phyloP scores from a whole-genome alignment of 1,140 invertebrate species.

The Listronotus bonariensis region DNA sequence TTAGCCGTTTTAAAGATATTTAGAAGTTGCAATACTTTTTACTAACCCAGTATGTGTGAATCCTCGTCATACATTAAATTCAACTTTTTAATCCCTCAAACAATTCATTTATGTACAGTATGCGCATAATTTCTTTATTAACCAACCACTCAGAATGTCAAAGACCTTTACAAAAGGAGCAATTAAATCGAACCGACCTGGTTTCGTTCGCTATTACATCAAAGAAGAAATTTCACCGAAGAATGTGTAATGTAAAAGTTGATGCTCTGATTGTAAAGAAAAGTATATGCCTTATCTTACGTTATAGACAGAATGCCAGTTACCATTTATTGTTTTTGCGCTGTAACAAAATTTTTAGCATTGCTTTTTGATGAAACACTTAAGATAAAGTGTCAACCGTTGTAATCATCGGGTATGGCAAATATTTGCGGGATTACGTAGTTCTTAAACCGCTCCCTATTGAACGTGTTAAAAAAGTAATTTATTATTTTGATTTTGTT shows the following conservation, averaged over 20 bases:
- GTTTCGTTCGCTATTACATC: constrained; percentile 19
- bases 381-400: background rate
- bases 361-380: background rate
- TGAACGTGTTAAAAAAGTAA: too few relatives aligned
- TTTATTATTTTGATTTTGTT: too few relatives aligned
- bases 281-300: constrained; percentile 22
- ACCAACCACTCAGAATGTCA: constrained; percentile 16
- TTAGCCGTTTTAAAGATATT: too few relatives aligned
- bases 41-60: too few relatives aligned
- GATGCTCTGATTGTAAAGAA: constrained; percentile 30
- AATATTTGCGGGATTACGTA: too few relatives aligned
- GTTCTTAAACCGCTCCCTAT: too few relatives aligned
- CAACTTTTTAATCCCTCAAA: too few relatives aligned
- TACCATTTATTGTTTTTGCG: constrained; percentile 12
- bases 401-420: too few relatives aligned
- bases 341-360: constrained; percentile 5
- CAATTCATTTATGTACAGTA: too few relatives aligned
- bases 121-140: too few relatives aligned
- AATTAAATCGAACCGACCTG: constrained; percentile 30
- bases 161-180: constrained; percentile 17
- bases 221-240: constrained; percentile 25
- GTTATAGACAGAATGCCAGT: constrained; percentile 6
- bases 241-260: constrained; percentile 24
- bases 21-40: too few relatives aligned
- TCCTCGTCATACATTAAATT: too few relatives aligned